A percentile compares a stretch with the other conserved stretches of the same genome.
phyloP scores from a whole-genome alignment of 2,113 vertebrate species.

The Megaleporinus macrocephalus region DNA sequence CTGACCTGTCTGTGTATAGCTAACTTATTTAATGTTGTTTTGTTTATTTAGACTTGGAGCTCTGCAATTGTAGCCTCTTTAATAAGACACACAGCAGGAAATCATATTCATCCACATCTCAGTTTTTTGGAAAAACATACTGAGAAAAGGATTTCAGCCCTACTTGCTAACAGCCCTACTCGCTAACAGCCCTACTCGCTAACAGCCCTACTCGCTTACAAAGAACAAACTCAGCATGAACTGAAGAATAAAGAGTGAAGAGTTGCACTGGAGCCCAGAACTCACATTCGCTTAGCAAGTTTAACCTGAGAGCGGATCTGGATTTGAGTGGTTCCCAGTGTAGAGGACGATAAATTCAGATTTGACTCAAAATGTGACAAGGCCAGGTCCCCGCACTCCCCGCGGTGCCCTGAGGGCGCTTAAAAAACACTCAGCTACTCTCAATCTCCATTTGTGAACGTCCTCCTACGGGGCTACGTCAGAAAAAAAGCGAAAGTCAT shows the following conservation, averaged over 20 bases:
- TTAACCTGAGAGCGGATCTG: slow-evolving; percentile 28
- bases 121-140: too few species aligned
- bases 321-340: slow-evolving; percentile 28
- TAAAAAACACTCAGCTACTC: slow-evolving; percentile 31
- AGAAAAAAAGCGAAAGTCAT: slow-evolving; percentile 40
- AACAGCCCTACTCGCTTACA: too few species aligned
- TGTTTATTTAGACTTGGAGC: too few species aligned
- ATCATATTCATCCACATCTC: neutral
- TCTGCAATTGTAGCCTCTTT: too few species aligned
- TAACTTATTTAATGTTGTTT: too few species aligned
- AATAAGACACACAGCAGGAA: too few species aligned
- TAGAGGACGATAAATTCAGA: slow-evolving; percentile 41
- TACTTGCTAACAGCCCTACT: too few species aligned
- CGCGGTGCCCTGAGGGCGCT: neutral
- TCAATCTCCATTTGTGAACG: slow-evolving; percentile 46
- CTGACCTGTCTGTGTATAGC: too few species aligned
- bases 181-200: too few species aligned
- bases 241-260: neutral
- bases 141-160: too few species aligned
- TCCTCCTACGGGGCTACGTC: slow-evolving; percentile 40
- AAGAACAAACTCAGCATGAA: neutral
- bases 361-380: slow-evolving; percentile 46
- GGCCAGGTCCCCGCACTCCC: slow-evolving; percentile 24
- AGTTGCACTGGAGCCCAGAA: neutral
- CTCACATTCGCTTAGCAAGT: slow-evolving; percentile 6